A percentile compares a stretch with the other conserved stretches of the same genome.
phyloP scores from a whole-genome alignment of 2,888 invertebrate species.

The Lasius fuliginosus region DNA sequence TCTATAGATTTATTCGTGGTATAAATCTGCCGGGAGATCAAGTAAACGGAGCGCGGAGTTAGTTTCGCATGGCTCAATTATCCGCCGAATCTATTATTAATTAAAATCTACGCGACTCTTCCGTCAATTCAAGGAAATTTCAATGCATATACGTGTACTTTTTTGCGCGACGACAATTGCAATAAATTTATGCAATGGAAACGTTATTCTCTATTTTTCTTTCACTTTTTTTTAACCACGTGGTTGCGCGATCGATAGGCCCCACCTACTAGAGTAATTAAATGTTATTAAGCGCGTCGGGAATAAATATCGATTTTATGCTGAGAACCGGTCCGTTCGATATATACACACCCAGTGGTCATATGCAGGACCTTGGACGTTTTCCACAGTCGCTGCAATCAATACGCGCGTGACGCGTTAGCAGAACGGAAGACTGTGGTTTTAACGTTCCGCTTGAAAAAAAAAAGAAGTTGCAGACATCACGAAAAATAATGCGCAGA shows the following conservation, averaged over 20 bases:
- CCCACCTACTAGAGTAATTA: constrained; percentile 65
- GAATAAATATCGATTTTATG: constrained; percentile 75
- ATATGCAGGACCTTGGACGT: constrained; percentile 75
- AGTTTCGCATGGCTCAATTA: constrained; percentile 48
- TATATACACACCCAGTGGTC: constrained; percentile 59
- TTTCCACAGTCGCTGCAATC: constrained; percentile 71
- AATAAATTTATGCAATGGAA: constrained; percentile 19
- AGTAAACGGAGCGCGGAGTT: constrained; percentile 37
- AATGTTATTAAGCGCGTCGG: constrained; percentile 71
- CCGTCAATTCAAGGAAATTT: constrained; percentile 5
- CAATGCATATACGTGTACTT: background rate
- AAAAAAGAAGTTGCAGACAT: constrained; percentile 1
- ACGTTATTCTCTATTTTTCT: constrained; percentile 35
- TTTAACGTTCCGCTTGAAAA: constrained; percentile 31
- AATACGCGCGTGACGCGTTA: constrained; percentile 67
- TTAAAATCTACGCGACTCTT: background rate
- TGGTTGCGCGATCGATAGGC: constrained; percentile 41
- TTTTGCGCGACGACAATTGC: constrained; percentile 25
- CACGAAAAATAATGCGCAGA: constrained; percentile 15
- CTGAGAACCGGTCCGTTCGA: constrained; percentile 60
- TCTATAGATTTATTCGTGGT: constrained; percentile 49
- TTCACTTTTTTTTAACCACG: constrained; percentile 38
- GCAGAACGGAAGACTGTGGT: constrained; percentile 51
- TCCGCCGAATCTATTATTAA: constrained; percentile 14
- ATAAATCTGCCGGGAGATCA: constrained; percentile 65